These are phyloP conservation scores for Pentalonia nigronervosa DNA, from an alignment of 1,140 invertebrate genomes.

Conservation along the genomic window DNA sequence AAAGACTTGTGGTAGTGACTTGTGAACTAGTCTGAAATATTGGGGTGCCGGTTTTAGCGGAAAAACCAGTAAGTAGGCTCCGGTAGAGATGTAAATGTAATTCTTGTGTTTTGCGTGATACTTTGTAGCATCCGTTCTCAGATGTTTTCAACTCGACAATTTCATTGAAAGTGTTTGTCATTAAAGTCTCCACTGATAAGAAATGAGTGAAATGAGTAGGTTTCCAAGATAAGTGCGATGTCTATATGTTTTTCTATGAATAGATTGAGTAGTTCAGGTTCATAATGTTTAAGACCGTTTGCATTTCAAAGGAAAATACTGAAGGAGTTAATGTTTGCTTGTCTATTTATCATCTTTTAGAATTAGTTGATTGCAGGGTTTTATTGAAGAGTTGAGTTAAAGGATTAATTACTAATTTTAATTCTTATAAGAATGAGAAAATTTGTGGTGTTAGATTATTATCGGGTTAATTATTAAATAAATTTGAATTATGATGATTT, in stretches of 20 bases:
- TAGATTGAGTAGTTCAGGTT: too few relatives aligned
- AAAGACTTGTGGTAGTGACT: too few relatives aligned
- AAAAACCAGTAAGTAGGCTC: slow-evolving; percentile 65
- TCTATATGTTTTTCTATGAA: slow-evolving; percentile 59
- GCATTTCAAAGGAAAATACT: slow-evolving; percentile 59
- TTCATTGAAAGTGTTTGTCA: slow-evolving; percentile 41
- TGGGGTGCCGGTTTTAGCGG: slow-evolving; percentile 62
- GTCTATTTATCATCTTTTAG: slow-evolving; percentile 19
- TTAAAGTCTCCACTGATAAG: slow-evolving; percentile 59
- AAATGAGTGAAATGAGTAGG: slow-evolving; percentile 61
- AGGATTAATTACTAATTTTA: slow-evolving; percentile 29
- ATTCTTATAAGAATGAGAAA: slow-evolving; percentile 22
- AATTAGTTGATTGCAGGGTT: neutral
- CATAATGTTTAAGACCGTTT: slow-evolving; percentile 59
- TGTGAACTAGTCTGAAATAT: slow-evolving; percentile 64
- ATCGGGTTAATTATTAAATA: neutral
- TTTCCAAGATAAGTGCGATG: slow-evolving; percentile 59
- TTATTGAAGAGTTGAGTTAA: neutral
- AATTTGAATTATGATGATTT: slow-evolving; percentile 8
- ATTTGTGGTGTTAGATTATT: neutral
- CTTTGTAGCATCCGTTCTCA: slow-evolving; percentile 61
- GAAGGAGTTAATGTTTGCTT: neutral
- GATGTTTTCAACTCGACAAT: slow-evolving; percentile 62
- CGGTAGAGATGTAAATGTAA: slow-evolving; percentile 60
- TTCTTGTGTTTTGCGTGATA: slow-evolving; percentile 58